Evolutionary conservation across 2,113 vertebrate genomes (phyloP).

Genomic region (Serilophus lunatus): DNA sequence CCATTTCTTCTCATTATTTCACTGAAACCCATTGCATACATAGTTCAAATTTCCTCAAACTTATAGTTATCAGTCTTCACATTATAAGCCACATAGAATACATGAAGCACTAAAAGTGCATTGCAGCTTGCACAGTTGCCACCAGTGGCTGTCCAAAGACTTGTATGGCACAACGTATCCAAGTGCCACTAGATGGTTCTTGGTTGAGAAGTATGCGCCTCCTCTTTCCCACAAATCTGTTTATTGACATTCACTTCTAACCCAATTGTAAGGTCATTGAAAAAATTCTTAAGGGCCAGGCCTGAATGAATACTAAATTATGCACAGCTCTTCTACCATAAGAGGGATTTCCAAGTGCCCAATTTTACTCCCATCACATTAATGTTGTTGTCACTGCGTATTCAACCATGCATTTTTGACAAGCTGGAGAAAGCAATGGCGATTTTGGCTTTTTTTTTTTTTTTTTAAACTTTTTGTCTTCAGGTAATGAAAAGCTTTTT

Average conservation of each 20-base stretch:
- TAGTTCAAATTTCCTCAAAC: conserved; percentile 1
- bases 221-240: conserved; percentile 14
- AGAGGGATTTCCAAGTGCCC: conserved; percentile 42
- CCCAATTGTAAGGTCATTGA: conserved; percentile 25
- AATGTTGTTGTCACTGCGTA: conserved; percentile 48
- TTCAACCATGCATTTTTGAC: conserved; percentile 66
- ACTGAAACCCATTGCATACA: conserved; percentile 46
- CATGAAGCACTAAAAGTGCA: background rate
- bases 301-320: conserved; percentile 43
- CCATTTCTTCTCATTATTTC: conserved; percentile 33
- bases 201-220: background rate
- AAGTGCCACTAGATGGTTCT: background rate
- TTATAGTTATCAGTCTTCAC: background rate
- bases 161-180: conserved; percentile 49
- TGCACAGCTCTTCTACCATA: conserved; percentile 31
- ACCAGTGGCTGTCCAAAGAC: conserved; percentile 45
- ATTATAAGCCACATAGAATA: conserved; percentile 27
- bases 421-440: conserved; percentile 74
- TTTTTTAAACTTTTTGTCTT: conserved; percentile 70
- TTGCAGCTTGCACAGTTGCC: background rate
- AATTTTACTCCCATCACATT: conserved; percentile 39
- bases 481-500: conserved; percentile 79
- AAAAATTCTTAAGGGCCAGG: conserved; percentile 57
- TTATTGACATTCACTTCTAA: conserved; percentile 7
- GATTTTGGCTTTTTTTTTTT: conserved; percentile 72